Evolutionary conservation across 2,888 invertebrate genomes (phyloP).

Genomic region (Aspidiotus destructor): DNA sequence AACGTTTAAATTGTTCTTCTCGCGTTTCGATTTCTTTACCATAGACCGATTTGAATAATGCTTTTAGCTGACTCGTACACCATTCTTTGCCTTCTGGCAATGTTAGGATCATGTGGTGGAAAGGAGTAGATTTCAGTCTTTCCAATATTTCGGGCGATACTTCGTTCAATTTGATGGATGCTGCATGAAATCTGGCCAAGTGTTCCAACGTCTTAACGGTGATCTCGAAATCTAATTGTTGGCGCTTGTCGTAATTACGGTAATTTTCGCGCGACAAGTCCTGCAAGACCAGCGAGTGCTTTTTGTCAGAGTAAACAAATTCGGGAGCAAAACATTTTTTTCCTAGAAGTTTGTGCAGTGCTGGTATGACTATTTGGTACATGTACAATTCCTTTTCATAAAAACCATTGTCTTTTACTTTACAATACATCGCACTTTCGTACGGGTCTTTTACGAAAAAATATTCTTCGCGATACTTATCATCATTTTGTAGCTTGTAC

Average conservation of each 20-base stretch:
- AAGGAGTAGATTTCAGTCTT: no score
- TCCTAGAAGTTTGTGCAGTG: not conserved
- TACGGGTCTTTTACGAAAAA: not conserved
- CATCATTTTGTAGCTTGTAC: not conserved
- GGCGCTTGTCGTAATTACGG: not conserved
- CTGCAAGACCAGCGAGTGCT: constrained; percentile 2
- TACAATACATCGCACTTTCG: not conserved
- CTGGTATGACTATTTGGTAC: constrained; percentile 6
- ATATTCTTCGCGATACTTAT: not conserved
- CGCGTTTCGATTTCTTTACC: not conserved
- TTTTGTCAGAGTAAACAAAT: constrained; percentile 1
- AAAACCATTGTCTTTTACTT: not conserved
- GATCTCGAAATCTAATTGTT: constrained; percentile 12
- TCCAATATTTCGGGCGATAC: not conserved
- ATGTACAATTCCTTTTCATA: constrained; percentile 7
- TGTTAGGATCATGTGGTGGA: not conserved
- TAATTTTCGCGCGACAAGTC: constrained; percentile 13
- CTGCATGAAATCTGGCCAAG: constrained; percentile 24
- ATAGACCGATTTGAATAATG: not conserved
- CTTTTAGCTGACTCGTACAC: not conserved
- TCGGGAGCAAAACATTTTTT: not conserved
- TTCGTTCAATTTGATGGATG: not conserved
- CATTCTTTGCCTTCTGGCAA: not conserved
- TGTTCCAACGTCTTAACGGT: not conserved
- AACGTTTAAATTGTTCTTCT: not conserved